Conservation (phyloP, 2,888 invertebrate species). For the Trichopoda pennipes region DNA sequence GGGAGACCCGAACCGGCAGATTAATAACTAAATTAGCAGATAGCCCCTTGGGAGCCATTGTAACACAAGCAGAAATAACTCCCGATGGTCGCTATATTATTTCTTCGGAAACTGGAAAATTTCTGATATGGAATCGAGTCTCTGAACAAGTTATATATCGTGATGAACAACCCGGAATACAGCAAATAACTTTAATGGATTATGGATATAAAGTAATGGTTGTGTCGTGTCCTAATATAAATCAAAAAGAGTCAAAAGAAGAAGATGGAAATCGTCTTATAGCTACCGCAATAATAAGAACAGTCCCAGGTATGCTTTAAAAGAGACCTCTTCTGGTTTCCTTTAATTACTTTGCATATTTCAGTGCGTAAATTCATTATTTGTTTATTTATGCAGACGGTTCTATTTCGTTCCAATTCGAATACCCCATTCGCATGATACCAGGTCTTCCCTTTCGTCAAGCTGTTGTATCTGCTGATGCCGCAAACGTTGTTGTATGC, state of each 20-base stretch:
- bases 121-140: slow-evolving; percentile 92
- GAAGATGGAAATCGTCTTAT: slow-evolving; percentile 84
- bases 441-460: slow-evolving; percentile 87
- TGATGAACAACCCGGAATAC: slow-evolving; percentile 87
- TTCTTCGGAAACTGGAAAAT: slow-evolving; percentile 95
- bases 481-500: slow-evolving; percentile 88
- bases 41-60: slow-evolving; percentile 95
- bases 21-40: slow-evolving; percentile 93
- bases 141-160: slow-evolving; percentile 86
- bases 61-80: slow-evolving; percentile 95
- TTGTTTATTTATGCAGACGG: slow-evolving; percentile 83
- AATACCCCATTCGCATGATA: slow-evolving; percentile 88
- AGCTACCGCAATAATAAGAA: slow-evolving; percentile 86
- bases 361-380: slow-evolving; percentile 67
- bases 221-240: slow-evolving; percentile 80
- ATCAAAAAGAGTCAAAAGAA: slow-evolving; percentile 82
- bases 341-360: neutral
- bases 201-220: slow-evolving; percentile 80
- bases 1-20: slow-evolving; percentile 93
- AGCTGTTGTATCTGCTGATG: slow-evolving; percentile 91
- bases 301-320: slow-evolving; percentile 85
- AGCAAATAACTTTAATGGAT: slow-evolving; percentile 81
- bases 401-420: slow-evolving; percentile 88
- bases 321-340: neutral
- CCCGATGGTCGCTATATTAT: slow-evolving; percentile 91